Conservation (phyloP, 2,888 invertebrate species). For the Eristalis arbustorum region DNA sequence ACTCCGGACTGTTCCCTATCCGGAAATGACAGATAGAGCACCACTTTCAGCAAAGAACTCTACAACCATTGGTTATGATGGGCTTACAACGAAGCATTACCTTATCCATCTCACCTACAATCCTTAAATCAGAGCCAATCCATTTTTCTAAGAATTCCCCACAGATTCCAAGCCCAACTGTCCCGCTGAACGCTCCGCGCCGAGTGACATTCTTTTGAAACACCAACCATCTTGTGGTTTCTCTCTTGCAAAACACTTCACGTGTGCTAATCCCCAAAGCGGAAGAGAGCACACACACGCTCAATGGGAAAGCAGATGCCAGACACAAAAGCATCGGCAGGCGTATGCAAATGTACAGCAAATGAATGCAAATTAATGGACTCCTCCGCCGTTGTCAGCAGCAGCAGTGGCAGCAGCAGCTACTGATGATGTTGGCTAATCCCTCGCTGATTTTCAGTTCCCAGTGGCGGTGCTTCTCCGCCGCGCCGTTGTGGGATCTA, state of each 20-base stretch:
- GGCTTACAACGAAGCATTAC: too few species aligned
- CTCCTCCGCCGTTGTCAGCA: constrained; percentile 1
- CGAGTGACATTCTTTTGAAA: not conserved
- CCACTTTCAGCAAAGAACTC: too few species aligned
- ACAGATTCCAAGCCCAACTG: too few species aligned
- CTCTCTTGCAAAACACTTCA: not conserved
- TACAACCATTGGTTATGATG: too few species aligned
- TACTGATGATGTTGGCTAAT: constrained; percentile 17
- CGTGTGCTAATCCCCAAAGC: not conserved
- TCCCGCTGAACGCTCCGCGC: too few species aligned
- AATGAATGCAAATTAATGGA: constrained; percentile 26
- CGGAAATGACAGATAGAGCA: too few species aligned
- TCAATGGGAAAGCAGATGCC: constrained; percentile 5
- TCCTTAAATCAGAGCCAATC: too few species aligned
- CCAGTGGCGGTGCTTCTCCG: not conserved
- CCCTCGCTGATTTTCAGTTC: constrained; percentile 1
- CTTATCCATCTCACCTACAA: too few species aligned
- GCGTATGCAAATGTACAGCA: constrained; percentile 22
- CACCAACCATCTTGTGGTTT: not conserved
- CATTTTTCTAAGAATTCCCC: too few species aligned
- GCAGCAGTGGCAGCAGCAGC: not conserved
- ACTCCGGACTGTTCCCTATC: too few species aligned
- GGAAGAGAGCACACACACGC: not conserved
- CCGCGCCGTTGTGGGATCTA: constrained; percentile 21
- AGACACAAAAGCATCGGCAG: not conserved